Conservation (phyloP, 2,113 vertebrate species). For the Rhegmatorhina hoffmannsi region DNA sequence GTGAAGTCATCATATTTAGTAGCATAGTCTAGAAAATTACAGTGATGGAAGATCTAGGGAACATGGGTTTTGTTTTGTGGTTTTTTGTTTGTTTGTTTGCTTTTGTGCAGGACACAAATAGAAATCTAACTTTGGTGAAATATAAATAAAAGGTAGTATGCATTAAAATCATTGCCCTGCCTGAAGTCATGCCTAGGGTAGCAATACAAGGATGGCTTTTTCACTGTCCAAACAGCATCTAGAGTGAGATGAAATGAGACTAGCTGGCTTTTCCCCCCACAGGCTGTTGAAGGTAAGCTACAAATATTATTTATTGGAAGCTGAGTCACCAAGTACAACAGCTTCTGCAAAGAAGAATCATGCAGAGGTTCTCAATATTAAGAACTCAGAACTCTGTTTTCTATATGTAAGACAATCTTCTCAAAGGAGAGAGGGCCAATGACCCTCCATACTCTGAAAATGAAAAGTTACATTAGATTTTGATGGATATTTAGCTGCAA, state of each 20-base stretch:
- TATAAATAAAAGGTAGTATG: not conserved
- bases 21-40: not conserved
- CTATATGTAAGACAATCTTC: not conserved
- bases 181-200: not conserved
- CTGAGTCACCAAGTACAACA: not conserved
- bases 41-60: not conserved
- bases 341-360: not conserved
- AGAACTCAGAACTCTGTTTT: not conserved
- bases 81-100: not conserved
- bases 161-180: not conserved
- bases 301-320: not conserved
- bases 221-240: not conserved
- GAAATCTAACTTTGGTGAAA: not conserved
- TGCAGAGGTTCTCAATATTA: not conserved
- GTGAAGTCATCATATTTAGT: not conserved
- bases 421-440: not conserved
- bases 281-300: not conserved
- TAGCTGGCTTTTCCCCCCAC: accelerated
- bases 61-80: not conserved
- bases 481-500: not conserved
- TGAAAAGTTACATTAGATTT: not conserved
- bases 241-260: not conserved
- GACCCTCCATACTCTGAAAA: not conserved
- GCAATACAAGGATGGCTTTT: not conserved
- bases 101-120: not conserved